Conservation (phyloP, 1,140 invertebrate genomes). For the Delia radicum region DNA sequence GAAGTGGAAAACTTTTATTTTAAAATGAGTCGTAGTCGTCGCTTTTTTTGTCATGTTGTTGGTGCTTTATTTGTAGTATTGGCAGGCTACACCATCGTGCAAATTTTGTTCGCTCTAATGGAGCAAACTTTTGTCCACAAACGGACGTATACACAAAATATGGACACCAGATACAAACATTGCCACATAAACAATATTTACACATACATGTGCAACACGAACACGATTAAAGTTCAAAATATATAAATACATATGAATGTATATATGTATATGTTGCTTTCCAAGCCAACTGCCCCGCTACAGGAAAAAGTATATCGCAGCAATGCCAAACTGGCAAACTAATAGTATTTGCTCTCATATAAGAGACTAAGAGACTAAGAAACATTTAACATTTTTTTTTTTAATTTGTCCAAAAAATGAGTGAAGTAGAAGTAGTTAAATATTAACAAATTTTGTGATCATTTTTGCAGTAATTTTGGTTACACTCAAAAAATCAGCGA, state of each 20-base stretch:
- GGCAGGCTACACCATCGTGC: slow-evolving; percentile 11
- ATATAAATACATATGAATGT: slow-evolving; percentile 2
- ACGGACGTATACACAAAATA: background rate
- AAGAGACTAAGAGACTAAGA: no score
- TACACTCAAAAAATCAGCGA: no score
- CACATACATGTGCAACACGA: background rate
- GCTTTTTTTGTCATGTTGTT: slow-evolving; percentile 10
- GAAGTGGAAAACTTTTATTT: slow-evolving; percentile 17
- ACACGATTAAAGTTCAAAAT: slow-evolving; percentile 17
- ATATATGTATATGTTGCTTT: background rate
- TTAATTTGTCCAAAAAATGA: no score
- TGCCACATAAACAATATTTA: background rate
- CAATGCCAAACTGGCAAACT: no score
- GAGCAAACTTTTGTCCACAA: slow-evolving; percentile 19
- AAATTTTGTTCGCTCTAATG: slow-evolving; percentile 19
- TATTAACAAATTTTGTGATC: no score
- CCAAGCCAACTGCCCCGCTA: no score
- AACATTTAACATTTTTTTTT: no score
- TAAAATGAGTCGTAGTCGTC: slow-evolving; percentile 5
- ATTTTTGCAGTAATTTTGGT: no score
- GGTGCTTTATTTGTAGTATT: background rate
- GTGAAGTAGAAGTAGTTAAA: no score
- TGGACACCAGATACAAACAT: background rate
- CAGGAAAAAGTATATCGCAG: no score
- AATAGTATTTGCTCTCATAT: no score